phyloP scores from a whole-genome alignment of 1,140 invertebrate species.

The Euwallacea similis region DNA sequence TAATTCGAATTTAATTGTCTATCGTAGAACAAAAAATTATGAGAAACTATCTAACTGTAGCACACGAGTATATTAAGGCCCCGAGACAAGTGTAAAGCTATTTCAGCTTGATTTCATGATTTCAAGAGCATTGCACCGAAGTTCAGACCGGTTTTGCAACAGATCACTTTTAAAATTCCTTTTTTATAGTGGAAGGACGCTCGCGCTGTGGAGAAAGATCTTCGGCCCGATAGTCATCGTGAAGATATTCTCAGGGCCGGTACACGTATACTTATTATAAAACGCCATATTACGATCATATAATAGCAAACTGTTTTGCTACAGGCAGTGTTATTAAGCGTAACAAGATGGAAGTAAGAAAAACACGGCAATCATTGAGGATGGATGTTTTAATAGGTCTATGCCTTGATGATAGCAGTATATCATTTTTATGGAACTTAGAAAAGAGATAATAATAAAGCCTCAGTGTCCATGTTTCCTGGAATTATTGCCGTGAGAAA shows the following conservation, averaged over 20 bases:
- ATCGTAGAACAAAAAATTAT: too few species aligned
- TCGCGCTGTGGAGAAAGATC: conserved; percentile 16
- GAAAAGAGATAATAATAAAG: too few species aligned
- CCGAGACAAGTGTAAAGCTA: conserved; percentile 1
- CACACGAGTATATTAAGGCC: too few species aligned
- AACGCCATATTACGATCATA: not conserved
- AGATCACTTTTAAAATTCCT: conserved; percentile 22
- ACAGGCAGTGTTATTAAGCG: conserved; percentile 1
- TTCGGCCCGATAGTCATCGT: conserved; percentile 15
- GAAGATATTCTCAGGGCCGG: conserved; percentile 11
- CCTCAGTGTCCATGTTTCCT: too few species aligned
- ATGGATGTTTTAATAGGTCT: not conserved
- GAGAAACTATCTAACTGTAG: too few species aligned
- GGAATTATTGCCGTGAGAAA: too few species aligned
- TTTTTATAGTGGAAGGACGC: conserved; percentile 31
- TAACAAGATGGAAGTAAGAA: not conserved
- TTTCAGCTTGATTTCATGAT: not conserved
- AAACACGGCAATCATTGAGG: not conserved
- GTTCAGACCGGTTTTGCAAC: conserved; percentile 34
- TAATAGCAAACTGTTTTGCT: conserved; percentile 2
- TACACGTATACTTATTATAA: not conserved
- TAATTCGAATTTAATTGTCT: too few species aligned
- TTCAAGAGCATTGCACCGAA: conserved; percentile 32
- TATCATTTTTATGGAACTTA: too few species aligned
- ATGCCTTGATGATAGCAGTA: too few species aligned